Base-by-base conservation (phyloP, 2,888 invertebrate genomes). In the Chalcosyrphus nemorum region DNA sequence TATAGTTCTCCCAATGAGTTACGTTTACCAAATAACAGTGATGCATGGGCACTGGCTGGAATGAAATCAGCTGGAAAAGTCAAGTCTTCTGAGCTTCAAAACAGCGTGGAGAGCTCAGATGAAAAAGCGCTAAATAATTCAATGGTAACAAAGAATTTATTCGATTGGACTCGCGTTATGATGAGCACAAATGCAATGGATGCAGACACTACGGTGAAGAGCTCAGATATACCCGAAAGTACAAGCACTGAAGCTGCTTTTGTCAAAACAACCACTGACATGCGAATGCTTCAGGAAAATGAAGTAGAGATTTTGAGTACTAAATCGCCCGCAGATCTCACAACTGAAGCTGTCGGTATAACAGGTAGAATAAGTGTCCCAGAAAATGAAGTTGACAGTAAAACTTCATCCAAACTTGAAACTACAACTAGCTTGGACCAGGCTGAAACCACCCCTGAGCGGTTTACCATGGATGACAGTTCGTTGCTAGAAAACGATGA, bases 121-220 rank as follows among this genome's bases (percentile, higher is more conserved):
- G 78, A 80, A 54, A 86, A 84, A 17, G 57, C 76, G 4, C 13
- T 80, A 5, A 86, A 85, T 41, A 76, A 63, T 35, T 76, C 72
- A 9, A 61, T 80, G 70, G 74, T 27, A 0, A 80, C 74, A 35
- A 90, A 90, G 52, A 90, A 87, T 80, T 82, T 90, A 2, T 70
- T 90, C 13, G 90, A 90, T 70, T 90, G 90, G 90, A 89, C 88
- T 13, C 89, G 90, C 6, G 89, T 90, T 5, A 89, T 89, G 86
- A 88, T 88, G 87, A 84, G 72, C 15, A 86, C 86, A 1, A 85
- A 86, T 19, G 63, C 38, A 0, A 81, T 82, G 17, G 70, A 59
- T 15, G 35, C 75, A 15, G 81, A 82, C 54, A 70, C 81, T 52
- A 81, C 47, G 17, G 59, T 78, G 47, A 86, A 72, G 82, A 77